These are phyloP conservation scores for Cetoscarus ocellatus DNA, from an alignment of 2,797 vertebrate genomes.

Conservation along the genomic window DNA sequence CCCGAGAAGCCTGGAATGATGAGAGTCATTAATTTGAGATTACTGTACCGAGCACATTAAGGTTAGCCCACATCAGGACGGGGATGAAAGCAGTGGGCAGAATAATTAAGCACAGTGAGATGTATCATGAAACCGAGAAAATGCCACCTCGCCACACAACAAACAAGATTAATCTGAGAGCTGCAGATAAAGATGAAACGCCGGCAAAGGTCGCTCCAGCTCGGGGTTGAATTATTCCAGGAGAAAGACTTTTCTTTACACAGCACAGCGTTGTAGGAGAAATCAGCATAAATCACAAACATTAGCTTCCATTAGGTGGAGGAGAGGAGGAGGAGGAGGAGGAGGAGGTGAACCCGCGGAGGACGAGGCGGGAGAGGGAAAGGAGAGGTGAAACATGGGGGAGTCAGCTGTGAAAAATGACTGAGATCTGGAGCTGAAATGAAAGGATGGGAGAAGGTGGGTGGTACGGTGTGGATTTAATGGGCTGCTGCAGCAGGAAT, in stretches of 20 bases:
- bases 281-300: slow-evolving; percentile 18
- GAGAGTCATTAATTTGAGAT: slow-evolving; percentile 61
- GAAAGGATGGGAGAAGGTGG: slow-evolving; percentile 30
- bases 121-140: slow-evolving; percentile 28
- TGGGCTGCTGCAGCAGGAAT: not conserved
- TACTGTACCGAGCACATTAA: slow-evolving; percentile 58
- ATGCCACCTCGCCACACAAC: slow-evolving; percentile 9
- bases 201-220: not conserved
- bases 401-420: slow-evolving; percentile 48
- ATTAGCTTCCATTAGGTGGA: slow-evolving; percentile 40
- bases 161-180: slow-evolving; percentile 15
- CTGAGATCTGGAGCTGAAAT: slow-evolving; percentile 28
- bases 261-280: not conserved
- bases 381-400: slow-evolving; percentile 54
- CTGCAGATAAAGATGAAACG: slow-evolving; percentile 23
- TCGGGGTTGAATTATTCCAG: not conserved
- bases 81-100: slow-evolving; percentile 44
- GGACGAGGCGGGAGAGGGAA: slow-evolving; percentile 29
- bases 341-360: slow-evolving; percentile 35
- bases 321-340: slow-evolving; percentile 55
- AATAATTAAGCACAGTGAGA: slow-evolving; percentile 38
- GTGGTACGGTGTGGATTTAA: slow-evolving; percentile 22
- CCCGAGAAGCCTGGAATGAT: slow-evolving; percentile 38
- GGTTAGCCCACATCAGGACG: slow-evolving; percentile 33
- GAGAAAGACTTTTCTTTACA: not conserved